Percentiles rank a stretch among this genome's conserved stretches.
Evolutionary conservation across 2,888 invertebrate species (phyloP).

Genomic region (Sepiola atlantica): DNA sequence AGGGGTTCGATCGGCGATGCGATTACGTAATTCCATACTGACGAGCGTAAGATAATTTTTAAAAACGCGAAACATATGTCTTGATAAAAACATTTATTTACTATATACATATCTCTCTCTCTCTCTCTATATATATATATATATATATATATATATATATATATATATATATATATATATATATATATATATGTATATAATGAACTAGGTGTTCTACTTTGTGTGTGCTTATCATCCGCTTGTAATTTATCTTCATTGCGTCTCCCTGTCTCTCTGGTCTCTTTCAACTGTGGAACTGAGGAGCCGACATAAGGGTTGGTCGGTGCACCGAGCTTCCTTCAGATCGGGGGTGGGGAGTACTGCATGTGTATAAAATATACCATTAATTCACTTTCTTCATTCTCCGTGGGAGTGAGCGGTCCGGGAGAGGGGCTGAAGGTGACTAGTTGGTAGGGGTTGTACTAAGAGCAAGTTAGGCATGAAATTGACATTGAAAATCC

Average conservation of each 20-base stretch:
- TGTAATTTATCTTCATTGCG: neutral
- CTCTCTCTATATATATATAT: neutral
- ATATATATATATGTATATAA: neutral
- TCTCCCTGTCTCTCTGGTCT: neutral
- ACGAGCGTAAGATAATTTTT: too few relatives aligned
- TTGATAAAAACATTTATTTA: too few relatives aligned
- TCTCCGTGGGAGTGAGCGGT: too few relatives aligned
- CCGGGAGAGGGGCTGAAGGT: too few relatives aligned
- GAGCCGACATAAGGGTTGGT: neutral
- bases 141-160: too few relatives aligned
- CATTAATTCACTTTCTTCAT: neutral
- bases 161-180: neutral
- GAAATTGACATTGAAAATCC: conserved; percentile 32
- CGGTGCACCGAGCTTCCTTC: neutral
- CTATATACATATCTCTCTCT: too few relatives aligned
- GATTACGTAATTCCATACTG: too few relatives aligned
- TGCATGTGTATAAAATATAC: neutral
- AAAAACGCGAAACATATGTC: too few relatives aligned
- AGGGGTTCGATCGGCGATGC: too few relatives aligned
- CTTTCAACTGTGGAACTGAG: neutral
- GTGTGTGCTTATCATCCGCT: neutral
- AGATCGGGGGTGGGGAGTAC: neutral
- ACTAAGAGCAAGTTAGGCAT: neutral
- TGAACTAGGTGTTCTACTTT: neutral
- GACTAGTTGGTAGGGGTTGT: too few relatives aligned